Base-by-base conservation (phyloP, 2,888 invertebrate genomes). In the Aphelenchoides bicaudatus region DNA sequence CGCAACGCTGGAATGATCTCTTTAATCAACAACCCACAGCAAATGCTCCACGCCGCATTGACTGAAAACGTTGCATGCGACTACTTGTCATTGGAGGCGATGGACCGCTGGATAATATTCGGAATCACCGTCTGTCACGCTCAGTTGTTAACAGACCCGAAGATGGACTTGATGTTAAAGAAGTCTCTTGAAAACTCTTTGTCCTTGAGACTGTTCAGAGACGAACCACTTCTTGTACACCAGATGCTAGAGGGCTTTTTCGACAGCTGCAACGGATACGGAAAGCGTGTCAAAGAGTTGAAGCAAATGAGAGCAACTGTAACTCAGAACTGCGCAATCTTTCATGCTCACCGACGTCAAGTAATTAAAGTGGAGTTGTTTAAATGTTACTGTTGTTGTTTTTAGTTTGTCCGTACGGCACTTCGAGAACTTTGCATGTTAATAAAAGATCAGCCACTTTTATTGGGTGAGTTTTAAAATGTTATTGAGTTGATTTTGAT, bases 71-170 rank as follows among this genome's bases (percentile, higher is more conserved):
- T 94, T 86, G 93, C 94, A 1, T 96, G 94, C 81, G 98, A 99
- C 83, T 96, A 90, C 81, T 82, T 99, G 50, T 93, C 96, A 0
- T 82, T 96, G 60, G 96, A 99, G 78, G 85, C 86, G 37, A 87
- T 99, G 85, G 98, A 99, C 79, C 86, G 91, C 75, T 99, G 94
- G 93, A 88, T 98, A 27, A 89, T 96, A 85, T 85, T 96, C 81
- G 93, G 94, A 0, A 87, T 92, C 75, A 85, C 92, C 65, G 82
- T 96, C 37, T 90, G 91, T 78, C 91, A 93, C 80, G 88, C 88
- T 76, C 87, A 87, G 81, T 82, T 94, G 38, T 82, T 96, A 37
- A 75, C 79, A 48, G 88, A 89, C 74, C 87, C 87, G 70, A 87
- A 88, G 2, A 88, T 88, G 75, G 78, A 78, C 69, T 82, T 83